Conservation (phyloP, 23 tunicate species). For the Pegea sp. region DNA sequence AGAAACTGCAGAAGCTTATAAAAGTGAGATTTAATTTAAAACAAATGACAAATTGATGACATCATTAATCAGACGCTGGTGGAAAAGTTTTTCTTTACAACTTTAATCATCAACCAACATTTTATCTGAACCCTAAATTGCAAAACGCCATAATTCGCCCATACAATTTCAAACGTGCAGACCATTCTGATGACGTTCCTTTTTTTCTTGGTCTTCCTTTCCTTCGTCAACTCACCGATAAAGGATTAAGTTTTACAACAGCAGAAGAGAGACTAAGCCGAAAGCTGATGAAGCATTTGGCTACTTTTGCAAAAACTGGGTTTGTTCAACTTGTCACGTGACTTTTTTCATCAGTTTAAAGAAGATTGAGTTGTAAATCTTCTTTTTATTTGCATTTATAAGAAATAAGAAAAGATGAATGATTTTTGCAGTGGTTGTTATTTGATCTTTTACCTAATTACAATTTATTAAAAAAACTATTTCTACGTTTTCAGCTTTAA, state of each 20-base stretch:
- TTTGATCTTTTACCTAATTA: too few species aligned
- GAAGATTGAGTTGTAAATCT: too few species aligned
- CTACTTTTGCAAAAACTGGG: conserved; percentile 69
- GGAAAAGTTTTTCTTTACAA: conserved; percentile 30
- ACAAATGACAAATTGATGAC: too few species aligned
- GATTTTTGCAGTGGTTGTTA: too few species aligned
- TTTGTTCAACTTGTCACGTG: too few species aligned
- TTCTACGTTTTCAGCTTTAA: too few species aligned
- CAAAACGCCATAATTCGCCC: conserved; percentile 8
- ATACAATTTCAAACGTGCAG: conserved; percentile 28
- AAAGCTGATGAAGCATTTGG: conserved; percentile 38
- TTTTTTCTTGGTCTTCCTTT: conserved; percentile 68
- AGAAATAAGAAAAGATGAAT: too few species aligned
- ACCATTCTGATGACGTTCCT: conserved; percentile 51
- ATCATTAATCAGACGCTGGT: conserved; percentile 32
- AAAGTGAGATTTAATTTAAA: conserved; percentile 5
- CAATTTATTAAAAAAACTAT: too few species aligned
- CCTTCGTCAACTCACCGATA: conserved; percentile 9
- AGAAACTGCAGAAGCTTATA: conserved; percentile 1
- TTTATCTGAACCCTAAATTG: conserved; percentile 14
- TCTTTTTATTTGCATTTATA: too few species aligned
- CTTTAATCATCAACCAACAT: conserved; percentile 24
- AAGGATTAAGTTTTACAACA: conserved; percentile 37
- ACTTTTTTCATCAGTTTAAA: too few species aligned
- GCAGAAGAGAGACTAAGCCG: conserved; percentile 26